A percentile compares a stretch with the other conserved stretches of the same genome.
Evolutionary conservation across 2,113 vertebrate genomes (phyloP).

Genomic region (Cranoglanis bouderius): DNA sequence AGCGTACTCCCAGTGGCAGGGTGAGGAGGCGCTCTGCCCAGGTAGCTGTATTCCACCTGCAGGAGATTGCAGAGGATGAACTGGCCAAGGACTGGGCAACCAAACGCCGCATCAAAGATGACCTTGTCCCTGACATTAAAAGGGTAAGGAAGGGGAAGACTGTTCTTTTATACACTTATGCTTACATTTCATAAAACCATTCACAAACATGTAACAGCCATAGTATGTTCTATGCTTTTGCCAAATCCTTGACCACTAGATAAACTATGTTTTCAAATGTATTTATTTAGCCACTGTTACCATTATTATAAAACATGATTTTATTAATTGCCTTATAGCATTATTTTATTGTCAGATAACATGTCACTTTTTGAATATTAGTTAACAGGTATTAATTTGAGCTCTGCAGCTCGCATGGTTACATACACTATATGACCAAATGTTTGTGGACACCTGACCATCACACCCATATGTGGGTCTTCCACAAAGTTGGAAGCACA

Average conservation of each 20-base stretch:
- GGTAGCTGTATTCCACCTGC: conserved; percentile 94
- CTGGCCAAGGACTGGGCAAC: conserved; percentile 90
- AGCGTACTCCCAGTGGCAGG: conserved; percentile 91
- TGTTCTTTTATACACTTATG: neutral
- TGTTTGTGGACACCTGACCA: neutral
- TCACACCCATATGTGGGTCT: neutral
- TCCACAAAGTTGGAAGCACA: neutral
- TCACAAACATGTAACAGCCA: neutral
- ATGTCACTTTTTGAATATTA: neutral
- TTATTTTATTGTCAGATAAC: neutral
- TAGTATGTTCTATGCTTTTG: neutral
- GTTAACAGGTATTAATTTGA: neutral
- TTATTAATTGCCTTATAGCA: neutral
- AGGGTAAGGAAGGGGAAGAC: conserved; percentile 75
- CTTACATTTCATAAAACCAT: neutral
- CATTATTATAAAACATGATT: neutral
- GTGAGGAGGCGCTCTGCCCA: conserved; percentile 91
- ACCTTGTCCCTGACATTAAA: conserved; percentile 93
- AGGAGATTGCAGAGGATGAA: conserved; percentile 95
- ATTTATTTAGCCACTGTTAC: neutral
- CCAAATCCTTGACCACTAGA: neutral
- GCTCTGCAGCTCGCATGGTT: neutral
- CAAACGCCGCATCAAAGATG: conserved; percentile 92
- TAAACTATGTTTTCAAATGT: neutral
- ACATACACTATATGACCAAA: neutral